A percentile compares a stretch with the other conserved stretches of the same genome.
Evolutionary conservation across 2,113 vertebrate species (phyloP).

Genomic region (Corythornis madagascariensis): DNA sequence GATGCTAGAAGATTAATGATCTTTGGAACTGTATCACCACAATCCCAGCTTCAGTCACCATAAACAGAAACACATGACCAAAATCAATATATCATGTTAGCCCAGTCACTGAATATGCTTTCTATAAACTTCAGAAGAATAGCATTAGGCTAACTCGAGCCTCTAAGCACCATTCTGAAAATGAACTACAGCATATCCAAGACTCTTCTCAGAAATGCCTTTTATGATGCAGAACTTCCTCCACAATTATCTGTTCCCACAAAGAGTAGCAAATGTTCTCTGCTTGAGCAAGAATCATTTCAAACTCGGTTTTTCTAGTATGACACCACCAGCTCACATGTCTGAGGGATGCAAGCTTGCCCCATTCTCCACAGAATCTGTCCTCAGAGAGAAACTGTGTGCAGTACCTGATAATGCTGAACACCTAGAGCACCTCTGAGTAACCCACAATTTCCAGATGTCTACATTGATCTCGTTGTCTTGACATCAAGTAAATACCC

Average conservation of each 20-base stretch:
- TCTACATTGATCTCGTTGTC: not conserved
- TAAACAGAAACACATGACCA: slow-evolving; percentile 64
- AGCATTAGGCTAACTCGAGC: not conserved
- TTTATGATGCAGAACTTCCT: not conserved
- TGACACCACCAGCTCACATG: not conserved
- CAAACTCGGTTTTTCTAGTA: not conserved
- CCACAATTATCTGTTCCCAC: not conserved
- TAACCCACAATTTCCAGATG: not conserved
- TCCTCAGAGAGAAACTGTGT: not conserved
- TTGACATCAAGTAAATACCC: not conserved
- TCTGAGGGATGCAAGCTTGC: not conserved
- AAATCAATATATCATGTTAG: slow-evolving; percentile 53
- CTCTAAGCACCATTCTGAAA: slow-evolving; percentile 15
- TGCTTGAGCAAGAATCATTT: not conserved
- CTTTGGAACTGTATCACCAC: slow-evolving; percentile 30
- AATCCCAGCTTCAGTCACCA: slow-evolving; percentile 10
- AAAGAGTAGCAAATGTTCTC: not conserved
- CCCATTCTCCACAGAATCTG: not conserved
- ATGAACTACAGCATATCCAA: not conserved
- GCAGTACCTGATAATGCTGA: not conserved
- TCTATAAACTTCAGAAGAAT: slow-evolving; percentile 63
- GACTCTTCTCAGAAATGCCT: not conserved
- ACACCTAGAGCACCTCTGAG: not conserved
- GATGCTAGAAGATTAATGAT: slow-evolving; percentile 48
- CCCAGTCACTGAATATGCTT: slow-evolving; percentile 37